phyloP scores from a whole-genome alignment of 2,113 vertebrate genomes.

The Kobus ellipsiprymnus region DNA sequence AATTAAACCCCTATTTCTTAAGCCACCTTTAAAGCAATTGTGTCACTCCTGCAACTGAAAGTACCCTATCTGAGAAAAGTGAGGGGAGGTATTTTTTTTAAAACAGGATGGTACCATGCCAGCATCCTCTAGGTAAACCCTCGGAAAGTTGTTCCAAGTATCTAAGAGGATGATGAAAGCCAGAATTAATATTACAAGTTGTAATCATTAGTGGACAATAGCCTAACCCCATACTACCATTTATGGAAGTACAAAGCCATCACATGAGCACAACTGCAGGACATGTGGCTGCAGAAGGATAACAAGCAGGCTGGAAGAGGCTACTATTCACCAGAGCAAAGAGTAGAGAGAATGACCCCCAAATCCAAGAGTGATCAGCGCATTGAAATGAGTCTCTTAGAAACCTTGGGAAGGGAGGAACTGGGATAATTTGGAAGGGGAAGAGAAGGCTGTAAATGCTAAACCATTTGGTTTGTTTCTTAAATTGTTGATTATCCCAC shows the following conservation, averaged over 20 bases:
- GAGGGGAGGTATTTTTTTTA: neutral
- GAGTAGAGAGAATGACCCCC: neutral
- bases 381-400: neutral
- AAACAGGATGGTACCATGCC: neutral
- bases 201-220: neutral
- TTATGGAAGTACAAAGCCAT: neutral
- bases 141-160: neutral
- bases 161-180: neutral
- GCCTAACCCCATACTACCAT: neutral
- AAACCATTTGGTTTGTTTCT: neutral
- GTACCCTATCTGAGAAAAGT: neutral
- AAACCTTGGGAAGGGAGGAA: neutral
- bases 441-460: neutral
- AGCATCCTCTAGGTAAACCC: neutral
- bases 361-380: neutral
- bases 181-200: neutral
- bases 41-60: neutral
- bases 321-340: neutral
- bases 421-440: neutral
- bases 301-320: neutral
- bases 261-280: neutral
- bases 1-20: neutral
- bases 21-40: neutral
- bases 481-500: neutral
- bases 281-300: neutral